phyloP scores from a whole-genome alignment of 2,888 invertebrate species.

The Andrena fulva region DNA sequence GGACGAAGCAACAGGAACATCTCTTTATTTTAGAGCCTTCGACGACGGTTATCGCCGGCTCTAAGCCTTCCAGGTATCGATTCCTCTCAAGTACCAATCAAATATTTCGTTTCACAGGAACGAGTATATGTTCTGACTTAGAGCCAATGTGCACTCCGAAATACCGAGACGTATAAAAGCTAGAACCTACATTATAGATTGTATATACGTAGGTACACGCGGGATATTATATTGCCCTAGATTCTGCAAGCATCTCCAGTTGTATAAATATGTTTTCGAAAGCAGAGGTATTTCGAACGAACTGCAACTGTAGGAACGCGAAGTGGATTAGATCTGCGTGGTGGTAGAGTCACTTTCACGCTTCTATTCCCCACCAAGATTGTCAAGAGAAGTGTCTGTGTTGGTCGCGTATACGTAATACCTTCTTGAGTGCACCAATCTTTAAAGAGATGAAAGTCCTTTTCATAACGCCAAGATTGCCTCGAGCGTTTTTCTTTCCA shows the following conservation, averaged over 20 bases:
- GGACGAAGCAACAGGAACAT: constrained; percentile 49
- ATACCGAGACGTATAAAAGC: no score
- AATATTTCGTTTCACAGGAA: background rate
- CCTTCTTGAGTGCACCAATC: no score
- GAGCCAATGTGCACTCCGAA: background rate
- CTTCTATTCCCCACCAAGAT: background rate
- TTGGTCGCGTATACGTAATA: no score
- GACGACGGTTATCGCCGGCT: constrained; percentile 56
- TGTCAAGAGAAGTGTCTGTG: background rate
- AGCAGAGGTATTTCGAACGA: background rate
- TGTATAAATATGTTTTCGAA: background rate
- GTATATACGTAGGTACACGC: no score
- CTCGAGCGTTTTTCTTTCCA: no score
- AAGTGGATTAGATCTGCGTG: background rate
- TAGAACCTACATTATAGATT: no score
- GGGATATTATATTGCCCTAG: background rate
- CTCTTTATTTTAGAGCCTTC: constrained; percentile 59
- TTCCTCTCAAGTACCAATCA: background rate
- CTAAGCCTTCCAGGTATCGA: constrained; percentile 66
- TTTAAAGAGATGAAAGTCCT: no score
- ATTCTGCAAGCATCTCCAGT: background rate
- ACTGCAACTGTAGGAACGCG: background rate
- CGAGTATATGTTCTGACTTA: background rate
- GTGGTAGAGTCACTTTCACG: background rate
- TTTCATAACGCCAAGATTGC: no score